phyloP scores from a whole-genome alignment of 2,113 vertebrate species.

The Nanorana parkeri region DNA sequence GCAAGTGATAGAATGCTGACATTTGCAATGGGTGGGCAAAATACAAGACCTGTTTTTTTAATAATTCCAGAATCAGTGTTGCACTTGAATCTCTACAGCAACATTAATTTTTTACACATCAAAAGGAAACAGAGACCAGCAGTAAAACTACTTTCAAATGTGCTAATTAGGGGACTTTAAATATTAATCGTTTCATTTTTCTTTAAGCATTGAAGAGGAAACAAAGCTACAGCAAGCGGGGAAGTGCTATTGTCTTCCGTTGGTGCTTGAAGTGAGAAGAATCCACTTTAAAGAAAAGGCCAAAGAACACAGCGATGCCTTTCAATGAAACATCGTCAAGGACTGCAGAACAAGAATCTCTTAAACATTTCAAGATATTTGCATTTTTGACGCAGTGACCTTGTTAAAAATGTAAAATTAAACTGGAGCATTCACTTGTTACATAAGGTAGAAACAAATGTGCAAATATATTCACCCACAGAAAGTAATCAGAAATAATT shows the following conservation, averaged over 20 bases:
- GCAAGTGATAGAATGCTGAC: too few species aligned
- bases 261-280: conserved; percentile 26
- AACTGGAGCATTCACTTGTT: too few species aligned
- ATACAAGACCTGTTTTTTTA: neutral
- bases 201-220: conserved; percentile 5
- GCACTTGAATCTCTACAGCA: neutral
- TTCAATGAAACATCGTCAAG: neutral
- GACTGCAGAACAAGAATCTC: too few species aligned
- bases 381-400: too few species aligned
- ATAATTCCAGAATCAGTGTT: neutral
- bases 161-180: conserved; percentile 47
- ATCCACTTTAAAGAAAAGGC: neutral
- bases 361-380: too few species aligned
- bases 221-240: neutral
- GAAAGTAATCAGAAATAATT: too few species aligned
- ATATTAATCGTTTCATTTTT: conserved; percentile 44
- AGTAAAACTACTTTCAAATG: conserved; percentile 23
- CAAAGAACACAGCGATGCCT: too few species aligned
- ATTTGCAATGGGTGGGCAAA: too few species aligned
- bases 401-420: too few species aligned
- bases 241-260: conserved; percentile 1
- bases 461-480: too few species aligned
- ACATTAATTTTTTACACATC: conserved; percentile 36
- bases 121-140: conserved; percentile 14
- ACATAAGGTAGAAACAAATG: too few species aligned